Evolutionary conservation across 2,888 invertebrate genomes (phyloP), one percentile per base, ranked within the genome.

Genomic region (Caenorhabditis angaria): DNA sequence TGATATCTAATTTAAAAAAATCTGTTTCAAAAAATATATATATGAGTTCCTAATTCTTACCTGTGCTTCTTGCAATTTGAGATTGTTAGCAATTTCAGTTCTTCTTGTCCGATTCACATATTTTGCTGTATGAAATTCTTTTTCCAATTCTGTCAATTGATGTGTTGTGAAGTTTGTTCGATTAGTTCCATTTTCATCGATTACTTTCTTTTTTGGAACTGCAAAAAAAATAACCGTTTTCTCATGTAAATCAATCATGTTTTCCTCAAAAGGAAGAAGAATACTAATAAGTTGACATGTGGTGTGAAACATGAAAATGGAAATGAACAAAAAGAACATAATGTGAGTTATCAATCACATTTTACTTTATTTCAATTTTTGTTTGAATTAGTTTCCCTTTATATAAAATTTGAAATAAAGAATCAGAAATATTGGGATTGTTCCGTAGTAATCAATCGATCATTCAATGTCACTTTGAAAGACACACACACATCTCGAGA

Each of bases 111-210:
- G 90, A 48, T 97, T 99, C 87, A 99, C 91, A 90, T 99, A 99
- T 90, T 96, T 97, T 90, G 97, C 97, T 90, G 96, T 97, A 89
- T 97, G 97, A 90, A 97, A 99, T 89, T 99, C 97, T 88, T 99
- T 99, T 89, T 99, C 99, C 80, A 99, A 91, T 89, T 99, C 99
- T 1, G 97, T 99, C 77, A 99, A 92, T 89, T 99, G 99, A 89
- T 97, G 97, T 90, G 97, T 99, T 81, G 97, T 97, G 90, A 99
- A 99, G 90, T 99, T 99, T 48, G 99, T 99, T 63, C 99, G 91
- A 67, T 87, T 87, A 32, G 82, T 73, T 57, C 78, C 78, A 56
- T 78, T 76, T 65, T 76, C 78, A 29, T 79, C 81, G 53, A 80
- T 65, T 53, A 81, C 72, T 57, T 80, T 80, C 70, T 72, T 77